Base-by-base conservation (phyloP, 2,888 invertebrate species). In the Graphium colonna region DNA sequence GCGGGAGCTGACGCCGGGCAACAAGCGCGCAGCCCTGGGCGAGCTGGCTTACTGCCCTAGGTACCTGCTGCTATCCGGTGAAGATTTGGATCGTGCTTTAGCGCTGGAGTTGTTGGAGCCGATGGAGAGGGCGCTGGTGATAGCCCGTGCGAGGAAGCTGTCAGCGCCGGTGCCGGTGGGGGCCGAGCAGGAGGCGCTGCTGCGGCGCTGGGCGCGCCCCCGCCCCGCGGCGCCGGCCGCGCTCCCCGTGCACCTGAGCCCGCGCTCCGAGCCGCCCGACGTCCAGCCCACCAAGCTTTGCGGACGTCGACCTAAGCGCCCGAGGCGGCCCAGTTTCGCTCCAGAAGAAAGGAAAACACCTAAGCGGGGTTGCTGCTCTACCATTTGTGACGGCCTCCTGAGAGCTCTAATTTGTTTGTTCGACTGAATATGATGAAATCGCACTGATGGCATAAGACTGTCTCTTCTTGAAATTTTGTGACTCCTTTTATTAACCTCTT, bases 21-120 rank as follows among this genome's bases (percentile, higher is more conserved):
- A 90, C 53, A 83, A 82, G 58, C 78, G 89, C 9, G 80, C 81
- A 18, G 86, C 89, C 3, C 73, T 90, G 0, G 91, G 90, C 0
- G 90, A 87, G 56, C 75, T 91, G 13, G 81, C 92, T 17, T 94
- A 92, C 67, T 90, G 91, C 60, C 92, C 93, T 12, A 89, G 94
- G 7, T 95, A 94, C 66, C 87, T 94, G 57, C 76, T 94, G 44
- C 92, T 95, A 90, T 83, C 88, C 9, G 91, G 92, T 8, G 91
- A 90, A 46, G 93, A 94, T 58, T 92, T 95, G 48, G 88, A 91
- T 16, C 92, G 92, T 0, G 92, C 92, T 12, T 60, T 86, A 42
- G 79, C 65, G 0, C 60, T 85, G 51, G 90, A 90, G 61, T 60
- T 90, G 47, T 59, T 90, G 54, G 86, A 89, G 64, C 88, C 90